These are phyloP conservation scores for Rhagoletis zephyria DNA, from an alignment of 1,140 invertebrate species.

Conservation along the genomic window DNA sequence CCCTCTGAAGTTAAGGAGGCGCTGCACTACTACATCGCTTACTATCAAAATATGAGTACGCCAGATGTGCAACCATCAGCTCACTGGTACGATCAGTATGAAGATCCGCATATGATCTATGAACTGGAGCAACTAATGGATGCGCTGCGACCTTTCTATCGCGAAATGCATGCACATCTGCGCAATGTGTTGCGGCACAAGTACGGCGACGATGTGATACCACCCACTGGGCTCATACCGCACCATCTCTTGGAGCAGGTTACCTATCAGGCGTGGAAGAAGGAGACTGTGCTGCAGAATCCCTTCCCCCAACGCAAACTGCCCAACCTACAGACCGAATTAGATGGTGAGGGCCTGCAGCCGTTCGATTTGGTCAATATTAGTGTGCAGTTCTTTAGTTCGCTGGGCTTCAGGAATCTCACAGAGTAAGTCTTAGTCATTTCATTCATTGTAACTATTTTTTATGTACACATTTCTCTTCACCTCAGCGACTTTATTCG, in stretches of 20 bases:
- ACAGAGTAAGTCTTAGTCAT: slow-evolving; percentile 51
- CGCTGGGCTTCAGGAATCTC: slow-evolving; percentile 58
- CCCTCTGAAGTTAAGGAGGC: slow-evolving; percentile 53
- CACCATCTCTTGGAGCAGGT: slow-evolving; percentile 82
- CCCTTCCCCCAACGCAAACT: slow-evolving; percentile 56
- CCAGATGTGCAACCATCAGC: slow-evolving; percentile 36
- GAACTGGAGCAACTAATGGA: slow-evolving; percentile 74
- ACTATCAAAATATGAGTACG: slow-evolving; percentile 55
- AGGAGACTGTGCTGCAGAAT: slow-evolving; percentile 57
- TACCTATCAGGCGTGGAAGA: slow-evolving; percentile 60
- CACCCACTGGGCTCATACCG: slow-evolving; percentile 84
- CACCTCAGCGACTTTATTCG: slow-evolving; percentile 54
- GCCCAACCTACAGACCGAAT: slow-evolving; percentile 58
- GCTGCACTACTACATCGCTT: slow-evolving; percentile 55
- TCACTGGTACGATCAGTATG: slow-evolving; percentile 74
- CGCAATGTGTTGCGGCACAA: slow-evolving; percentile 80
- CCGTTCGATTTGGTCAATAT: slow-evolving; percentile 82
- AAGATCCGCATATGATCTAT: slow-evolving; percentile 74
- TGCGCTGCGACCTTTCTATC: slow-evolving; percentile 85
- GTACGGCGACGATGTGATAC: slow-evolving; percentile 80
- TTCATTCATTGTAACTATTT: not conserved
- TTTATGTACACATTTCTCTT: not conserved
- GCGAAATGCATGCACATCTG: slow-evolving; percentile 89
- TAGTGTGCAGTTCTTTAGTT: slow-evolving; percentile 85
- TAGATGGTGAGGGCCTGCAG: slow-evolving; percentile 76